A percentile compares a stretch with the other conserved stretches of the same genome.
Conservation (phyloP, 2,888 invertebrate species). For the Noctuana brunneofusca region DNA sequence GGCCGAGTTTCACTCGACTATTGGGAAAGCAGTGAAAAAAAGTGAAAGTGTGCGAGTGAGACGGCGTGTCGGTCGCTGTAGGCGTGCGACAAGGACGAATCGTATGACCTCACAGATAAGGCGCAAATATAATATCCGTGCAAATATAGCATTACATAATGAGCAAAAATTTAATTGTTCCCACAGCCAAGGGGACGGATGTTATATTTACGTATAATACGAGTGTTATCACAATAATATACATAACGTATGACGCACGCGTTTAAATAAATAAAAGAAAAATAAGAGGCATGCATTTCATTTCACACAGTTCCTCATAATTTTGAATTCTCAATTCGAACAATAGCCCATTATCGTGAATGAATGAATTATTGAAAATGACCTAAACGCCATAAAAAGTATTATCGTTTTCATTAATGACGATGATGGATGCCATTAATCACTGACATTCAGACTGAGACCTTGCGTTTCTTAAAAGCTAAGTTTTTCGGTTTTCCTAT, state of each 20-base stretch:
- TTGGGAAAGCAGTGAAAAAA: conserved; percentile 74
- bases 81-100: conserved; percentile 50
- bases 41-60: conserved; percentile 71
- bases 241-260: conserved; percentile 11
- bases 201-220: not conserved
- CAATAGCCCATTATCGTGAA: not conserved
- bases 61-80: conserved; percentile 41
- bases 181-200: conserved; percentile 6
- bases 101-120: conserved; percentile 46
- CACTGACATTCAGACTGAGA: no score
- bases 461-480: no score
- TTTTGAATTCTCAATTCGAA: no score
- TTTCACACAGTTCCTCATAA: not conserved
- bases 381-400: no score
- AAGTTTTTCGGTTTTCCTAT: no score
- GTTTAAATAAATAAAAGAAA: no score
- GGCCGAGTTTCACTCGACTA: conserved; percentile 53
- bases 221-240: conserved; percentile 7
- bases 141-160: conserved; percentile 10
- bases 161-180: conserved; percentile 17
- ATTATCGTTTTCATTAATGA: no score
- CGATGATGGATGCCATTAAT: no score
- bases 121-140: conserved; percentile 26
- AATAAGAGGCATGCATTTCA: not conserved
- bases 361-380: not conserved